Conservation (phyloP, 2,797 vertebrate species). For the Spea hammondii region DNA sequence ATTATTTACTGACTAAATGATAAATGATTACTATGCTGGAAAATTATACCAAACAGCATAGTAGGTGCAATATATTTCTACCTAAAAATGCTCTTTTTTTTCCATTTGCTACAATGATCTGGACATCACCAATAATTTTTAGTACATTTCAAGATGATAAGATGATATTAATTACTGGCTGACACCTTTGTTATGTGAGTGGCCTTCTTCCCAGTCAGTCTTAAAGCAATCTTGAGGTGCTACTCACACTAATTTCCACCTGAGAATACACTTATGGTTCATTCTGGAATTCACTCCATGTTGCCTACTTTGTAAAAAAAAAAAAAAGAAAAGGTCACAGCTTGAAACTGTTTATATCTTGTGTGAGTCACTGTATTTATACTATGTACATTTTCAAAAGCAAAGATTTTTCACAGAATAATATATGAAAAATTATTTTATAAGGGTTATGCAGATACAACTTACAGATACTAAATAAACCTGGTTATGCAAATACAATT, state of each 20-base stretch:
- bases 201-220: constrained; percentile 25
- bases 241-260: constrained; percentile 49
- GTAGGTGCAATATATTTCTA: no score
- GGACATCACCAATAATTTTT: constrained; percentile 18
- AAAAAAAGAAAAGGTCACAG: background rate
- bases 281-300: constrained; percentile 34
- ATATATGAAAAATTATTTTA: no score
- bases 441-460: no score
- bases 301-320: background rate
- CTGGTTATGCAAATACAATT: no score
- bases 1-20: no score
- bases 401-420: background rate
- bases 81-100: no score
- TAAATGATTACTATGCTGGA: no score
- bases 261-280: constrained; percentile 33
- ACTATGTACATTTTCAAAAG: background rate
- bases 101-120: background rate
- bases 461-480: no score
- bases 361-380: background rate
- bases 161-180: constrained; percentile 50
- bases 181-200: constrained; percentile 35
- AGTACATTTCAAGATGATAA: constrained; percentile 35
- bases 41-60: no score
- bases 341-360: background rate
- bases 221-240: constrained; percentile 47